phyloP scores from a whole-genome alignment of 2,113 vertebrate species.

The Alces alces region DNA sequence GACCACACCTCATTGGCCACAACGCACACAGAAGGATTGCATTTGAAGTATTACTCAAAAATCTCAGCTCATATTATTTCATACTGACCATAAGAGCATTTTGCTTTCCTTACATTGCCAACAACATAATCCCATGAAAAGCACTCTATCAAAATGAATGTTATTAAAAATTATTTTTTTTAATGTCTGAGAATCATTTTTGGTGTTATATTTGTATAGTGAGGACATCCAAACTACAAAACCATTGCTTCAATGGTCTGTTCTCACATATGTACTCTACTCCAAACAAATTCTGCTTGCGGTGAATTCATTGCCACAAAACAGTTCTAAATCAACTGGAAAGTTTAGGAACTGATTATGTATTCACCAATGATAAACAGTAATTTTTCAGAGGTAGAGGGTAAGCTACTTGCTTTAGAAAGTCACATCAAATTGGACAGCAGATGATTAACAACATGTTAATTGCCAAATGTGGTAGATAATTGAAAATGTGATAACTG shows the following conservation, averaged over 20 bases:
- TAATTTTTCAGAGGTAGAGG: conserved; percentile 61
- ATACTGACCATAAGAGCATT: background rate
- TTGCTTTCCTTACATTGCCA: background rate
- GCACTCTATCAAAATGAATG: background rate
- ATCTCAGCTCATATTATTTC: background rate
- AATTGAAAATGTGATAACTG: conserved; percentile 74
- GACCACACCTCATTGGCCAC: background rate
- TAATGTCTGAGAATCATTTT: background rate
- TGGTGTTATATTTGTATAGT: background rate
- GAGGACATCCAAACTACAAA: conserved; percentile 1
- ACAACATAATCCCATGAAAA: background rate
- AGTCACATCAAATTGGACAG: conserved; percentile 63
- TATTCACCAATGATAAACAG: conserved; percentile 70
- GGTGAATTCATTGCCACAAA: conserved; percentile 61
- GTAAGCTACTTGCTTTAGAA: conserved; percentile 71
- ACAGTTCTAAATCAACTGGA: conserved; percentile 48
- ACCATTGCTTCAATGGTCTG: background rate
- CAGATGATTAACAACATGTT: conserved; percentile 74
- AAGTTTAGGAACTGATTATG: conserved; percentile 58
- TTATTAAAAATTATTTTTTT: conserved; percentile 18
- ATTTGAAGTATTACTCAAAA: conserved; percentile 4
- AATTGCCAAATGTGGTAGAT: conserved; percentile 66
- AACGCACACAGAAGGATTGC: background rate
- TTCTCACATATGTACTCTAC: background rate
- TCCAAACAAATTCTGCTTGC: conserved; percentile 29